Percentiles rank a stretch among this genome's conserved stretches.
phyloP scores from a whole-genome alignment of 2,888 invertebrate genomes.

The Zeuzera pyrina region DNA sequence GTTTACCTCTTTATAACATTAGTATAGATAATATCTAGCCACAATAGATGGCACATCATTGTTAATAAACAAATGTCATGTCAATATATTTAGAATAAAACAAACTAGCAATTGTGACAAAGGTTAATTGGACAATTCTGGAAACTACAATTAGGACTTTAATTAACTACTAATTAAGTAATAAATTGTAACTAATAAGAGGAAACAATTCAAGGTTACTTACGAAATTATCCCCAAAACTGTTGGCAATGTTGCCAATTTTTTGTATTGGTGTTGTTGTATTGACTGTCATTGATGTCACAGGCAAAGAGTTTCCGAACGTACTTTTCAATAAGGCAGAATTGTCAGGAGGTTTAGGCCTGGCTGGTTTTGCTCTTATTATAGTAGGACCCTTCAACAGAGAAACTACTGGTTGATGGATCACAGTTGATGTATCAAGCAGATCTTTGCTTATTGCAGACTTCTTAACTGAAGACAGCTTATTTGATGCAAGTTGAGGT shows the following conservation, averaged over 20 bases:
- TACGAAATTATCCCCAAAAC: constrained; percentile 51
- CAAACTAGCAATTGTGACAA: background rate
- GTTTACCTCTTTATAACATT: too few relatives aligned
- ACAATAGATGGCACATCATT: too few relatives aligned
- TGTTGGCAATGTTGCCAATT: constrained; percentile 42
- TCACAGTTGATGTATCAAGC: constrained; percentile 74
- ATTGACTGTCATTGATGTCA: constrained; percentile 52
- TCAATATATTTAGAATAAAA: background rate
- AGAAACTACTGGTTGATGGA: constrained; percentile 52
- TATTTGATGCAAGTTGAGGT: constrained; percentile 41
- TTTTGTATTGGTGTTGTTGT: constrained; percentile 59
- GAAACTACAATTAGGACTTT: constrained; percentile 8
- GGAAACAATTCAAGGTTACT: constrained; percentile 34
- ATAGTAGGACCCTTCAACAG: constrained; percentile 79
- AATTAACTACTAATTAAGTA: constrained; percentile 8
- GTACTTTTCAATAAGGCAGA: constrained; percentile 52
- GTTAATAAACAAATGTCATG: constrained; percentile 2
- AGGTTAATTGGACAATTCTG: background rate
- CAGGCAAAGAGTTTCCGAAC: constrained; percentile 38
- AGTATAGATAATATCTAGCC: too few relatives aligned
- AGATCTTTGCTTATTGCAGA: constrained; percentile 75
- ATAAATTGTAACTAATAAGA: constrained; percentile 4
- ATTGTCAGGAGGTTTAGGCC: constrained; percentile 71
- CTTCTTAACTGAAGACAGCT: constrained; percentile 58
- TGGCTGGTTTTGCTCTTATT: constrained; percentile 77